Percentiles rank a stretch among this genome's conserved stretches.
These are phyloP conservation scores for Aplodontia rufa DNA, from an alignment of 2,113 vertebrate species.

Conservation along the genomic window DNA sequence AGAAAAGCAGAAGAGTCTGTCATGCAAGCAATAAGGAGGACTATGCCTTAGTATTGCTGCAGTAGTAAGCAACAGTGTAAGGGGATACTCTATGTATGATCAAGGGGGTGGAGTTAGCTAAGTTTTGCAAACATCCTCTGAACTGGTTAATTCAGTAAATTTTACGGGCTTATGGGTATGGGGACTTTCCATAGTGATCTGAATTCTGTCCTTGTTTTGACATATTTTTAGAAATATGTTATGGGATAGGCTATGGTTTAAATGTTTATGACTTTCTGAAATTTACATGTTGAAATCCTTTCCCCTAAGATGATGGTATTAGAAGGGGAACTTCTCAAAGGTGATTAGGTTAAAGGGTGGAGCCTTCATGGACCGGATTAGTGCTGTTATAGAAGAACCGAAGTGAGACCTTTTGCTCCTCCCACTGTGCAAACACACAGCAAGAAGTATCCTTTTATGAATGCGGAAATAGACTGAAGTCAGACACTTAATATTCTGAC, in stretches of 20 bases:
- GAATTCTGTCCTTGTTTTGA: neutral
- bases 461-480: too few species aligned
- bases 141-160: too few species aligned
- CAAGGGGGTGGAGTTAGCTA: too few species aligned
- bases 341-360: too few species aligned
- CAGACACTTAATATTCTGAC: neutral
- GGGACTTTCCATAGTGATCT: neutral
- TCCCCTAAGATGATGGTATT: too few species aligned
- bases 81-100: neutral
- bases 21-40: rapidly evolving
- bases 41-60: too few species aligned
- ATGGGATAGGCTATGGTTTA: neutral
- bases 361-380: too few species aligned
- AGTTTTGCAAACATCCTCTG: neutral
- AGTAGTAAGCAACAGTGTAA: neutral
- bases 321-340: too few species aligned
- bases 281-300: too few species aligned
- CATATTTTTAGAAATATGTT: too few species aligned
- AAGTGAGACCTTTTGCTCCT: neutral
- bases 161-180: neutral
- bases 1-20: neutral
- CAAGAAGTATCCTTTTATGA: too few species aligned
- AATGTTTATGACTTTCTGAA: neutral
- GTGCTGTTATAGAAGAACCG: too few species aligned
- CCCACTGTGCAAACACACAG: neutral